Evolutionary conservation across 2,888 invertebrate species (phyloP), one percentile per base, ranked within the genome.

Genomic region (Lypha dubia): DNA sequence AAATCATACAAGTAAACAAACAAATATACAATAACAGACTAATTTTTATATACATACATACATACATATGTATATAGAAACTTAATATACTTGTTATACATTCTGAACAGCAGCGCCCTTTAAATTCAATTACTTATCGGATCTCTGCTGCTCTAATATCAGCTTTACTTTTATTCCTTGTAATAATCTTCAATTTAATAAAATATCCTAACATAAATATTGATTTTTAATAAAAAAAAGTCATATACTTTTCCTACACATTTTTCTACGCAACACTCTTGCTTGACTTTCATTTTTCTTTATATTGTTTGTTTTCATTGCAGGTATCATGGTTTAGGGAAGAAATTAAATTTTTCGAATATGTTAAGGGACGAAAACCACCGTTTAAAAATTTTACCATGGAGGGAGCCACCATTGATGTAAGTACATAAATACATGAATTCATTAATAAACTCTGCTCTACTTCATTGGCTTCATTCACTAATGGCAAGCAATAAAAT

Each of bases 331-430:
- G 92, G 92, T 89, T 92, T 83, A 93, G 94, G 87, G 91, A 89
- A 87, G 92, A 92, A 87, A 90, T 88, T 87, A 96, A 96, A 93
- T 95, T 96, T 93, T 96, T 96, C 92, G 96, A 96, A 93, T 96
- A 95, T 92, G 95, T 96, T 90, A 95, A 95, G 89, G 95, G 95
- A 87, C 93, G 96, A 84, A 95, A 94, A 90, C 96, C 96, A 87
- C 96, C 96, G 75, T 96, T 95, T 90, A 93, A 93, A 86, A 90
- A 95, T 91, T 95, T 94, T 89, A 93, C 94, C 49, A 94, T 94
- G 77, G 94, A 94, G n/a, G 96, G 96, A 83, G 95, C 95, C 73
- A 94, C 94, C 88, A 94, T 96, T 83, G 96, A 96, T 92, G 96
- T 96, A 93, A 95, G 96, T 94, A 89, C 41, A 74, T 20, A 63